Evolutionary conservation across 2,888 invertebrate species (phyloP).

Genomic region (Scaptomyza caliginosa): DNA sequence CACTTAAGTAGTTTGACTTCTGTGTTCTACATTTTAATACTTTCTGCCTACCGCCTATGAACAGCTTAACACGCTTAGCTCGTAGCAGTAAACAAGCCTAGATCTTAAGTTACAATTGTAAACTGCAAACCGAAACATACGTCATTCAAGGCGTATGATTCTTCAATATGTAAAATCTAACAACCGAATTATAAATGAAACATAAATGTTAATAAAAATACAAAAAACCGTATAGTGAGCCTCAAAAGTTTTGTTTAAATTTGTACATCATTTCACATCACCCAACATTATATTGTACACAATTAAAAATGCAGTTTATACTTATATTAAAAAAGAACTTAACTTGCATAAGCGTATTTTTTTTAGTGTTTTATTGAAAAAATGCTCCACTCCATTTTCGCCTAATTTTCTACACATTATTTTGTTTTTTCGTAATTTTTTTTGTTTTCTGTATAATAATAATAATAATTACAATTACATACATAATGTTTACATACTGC

Average conservation of each 20-base stretch:
- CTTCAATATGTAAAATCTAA: conserved; percentile 66
- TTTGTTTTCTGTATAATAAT: conserved; percentile 44
- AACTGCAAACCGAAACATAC: conserved; percentile 26
- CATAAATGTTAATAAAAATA: conserved; percentile 76
- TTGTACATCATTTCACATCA: background rate
- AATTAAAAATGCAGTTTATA: background rate
- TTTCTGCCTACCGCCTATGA: conserved; percentile 56
- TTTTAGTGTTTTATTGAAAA: conserved; percentile 77
- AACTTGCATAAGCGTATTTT: conserved; percentile 48
- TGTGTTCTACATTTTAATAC: conserved; percentile 62
- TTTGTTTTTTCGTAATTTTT: conserved; percentile 47
- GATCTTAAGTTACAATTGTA: conserved; percentile 52
- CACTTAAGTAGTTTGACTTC: conserved; percentile 56
- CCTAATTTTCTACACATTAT: conserved; percentile 75
- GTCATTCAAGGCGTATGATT: conserved; percentile 34
- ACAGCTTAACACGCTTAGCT: conserved; percentile 71
- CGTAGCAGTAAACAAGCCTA: conserved; percentile 54
- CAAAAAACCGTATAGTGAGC: conserved; percentile 59
- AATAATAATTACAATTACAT: conserved; percentile 76
- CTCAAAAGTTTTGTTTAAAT: conserved; percentile 8
- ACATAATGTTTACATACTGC: conserved; percentile 68
- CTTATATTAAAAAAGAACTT: conserved; percentile 4
- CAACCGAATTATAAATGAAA: conserved; percentile 75
- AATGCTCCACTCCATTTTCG: conserved; percentile 77
- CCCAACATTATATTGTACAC: background rate